phyloP scores from a whole-genome alignment of 2,888 invertebrate genomes.

The Eumerus sabulonum region DNA sequence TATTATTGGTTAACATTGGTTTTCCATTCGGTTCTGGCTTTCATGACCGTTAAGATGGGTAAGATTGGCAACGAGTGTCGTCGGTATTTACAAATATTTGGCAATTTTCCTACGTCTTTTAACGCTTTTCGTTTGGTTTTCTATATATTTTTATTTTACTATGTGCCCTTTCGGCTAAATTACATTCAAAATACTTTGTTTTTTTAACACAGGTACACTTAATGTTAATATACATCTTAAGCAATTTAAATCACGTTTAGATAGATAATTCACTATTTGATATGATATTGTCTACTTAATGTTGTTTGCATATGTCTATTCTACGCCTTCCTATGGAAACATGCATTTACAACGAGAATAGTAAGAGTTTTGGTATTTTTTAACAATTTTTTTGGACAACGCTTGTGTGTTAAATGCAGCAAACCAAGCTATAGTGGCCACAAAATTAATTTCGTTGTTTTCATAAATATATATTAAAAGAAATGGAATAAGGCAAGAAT shows the following conservation, averaged over 20 bases:
- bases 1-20: background rate
- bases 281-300: conserved; percentile 60
- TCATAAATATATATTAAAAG: conserved; percentile 10
- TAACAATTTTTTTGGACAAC: no score
- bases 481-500: no score
- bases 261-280: conserved; percentile 39
- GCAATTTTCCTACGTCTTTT: background rate
- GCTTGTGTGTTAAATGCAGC: no score
- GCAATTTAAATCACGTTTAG: conserved; percentile 39
- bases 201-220: conserved; percentile 51
- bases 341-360: conserved; percentile 46
- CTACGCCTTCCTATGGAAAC: conserved; percentile 15
- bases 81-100: conserved; percentile 5
- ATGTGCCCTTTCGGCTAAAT: conserved; percentile 48
- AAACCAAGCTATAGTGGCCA: background rate
- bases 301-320: conserved; percentile 24
- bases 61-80: conserved; percentile 39
- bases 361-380: conserved; percentile 1
- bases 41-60: conserved; percentile 20
- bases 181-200: conserved; percentile 49
- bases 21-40: conserved; percentile 11
- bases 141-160: conserved; percentile 2
- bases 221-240: conserved; percentile 42
- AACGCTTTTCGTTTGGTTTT: background rate
- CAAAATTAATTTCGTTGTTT: conserved; percentile 15